A percentile compares a stretch with the other conserved stretches of the same genome.
Conservation (phyloP, 2,797 vertebrate genomes). For the Lycodopsis pacificus region DNA sequence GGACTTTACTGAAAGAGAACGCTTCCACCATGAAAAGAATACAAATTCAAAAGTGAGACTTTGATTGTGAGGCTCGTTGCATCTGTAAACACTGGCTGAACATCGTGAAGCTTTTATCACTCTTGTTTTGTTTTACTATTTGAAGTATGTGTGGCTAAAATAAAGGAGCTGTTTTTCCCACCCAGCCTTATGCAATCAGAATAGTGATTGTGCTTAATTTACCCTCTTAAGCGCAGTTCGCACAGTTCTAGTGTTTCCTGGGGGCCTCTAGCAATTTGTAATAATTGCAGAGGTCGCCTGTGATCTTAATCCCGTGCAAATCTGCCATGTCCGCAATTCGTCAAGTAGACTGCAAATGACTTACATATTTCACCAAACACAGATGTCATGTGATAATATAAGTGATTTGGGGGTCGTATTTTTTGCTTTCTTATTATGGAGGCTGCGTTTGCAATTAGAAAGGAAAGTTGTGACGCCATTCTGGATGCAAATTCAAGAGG, state of each 20-base stretch:
- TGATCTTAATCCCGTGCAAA: neutral
- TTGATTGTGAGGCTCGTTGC: conserved; percentile 6
- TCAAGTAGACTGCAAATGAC: neutral
- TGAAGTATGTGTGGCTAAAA: neutral
- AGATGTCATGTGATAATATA: neutral
- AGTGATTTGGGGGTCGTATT: too few species aligned
- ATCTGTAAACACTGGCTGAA: conserved; percentile 2
- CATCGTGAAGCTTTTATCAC: neutral
- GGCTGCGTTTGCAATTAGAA: too few species aligned
- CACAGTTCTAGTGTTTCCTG: too few species aligned
- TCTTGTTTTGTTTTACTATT: neutral
- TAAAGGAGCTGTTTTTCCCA: neutral
- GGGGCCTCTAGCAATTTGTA: neutral
- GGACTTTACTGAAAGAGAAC: neutral
- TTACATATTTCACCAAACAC: neutral
- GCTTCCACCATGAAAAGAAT: neutral
- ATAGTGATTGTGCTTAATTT: neutral
- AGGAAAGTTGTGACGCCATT: too few species aligned
- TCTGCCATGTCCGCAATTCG: neutral
- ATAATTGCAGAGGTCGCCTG: neutral
- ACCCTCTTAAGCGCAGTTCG: neutral
- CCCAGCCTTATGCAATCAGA: neutral
- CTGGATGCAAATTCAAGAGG: too few species aligned
- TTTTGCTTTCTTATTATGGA: too few species aligned
- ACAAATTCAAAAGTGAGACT: neutral